These are phyloP conservation scores for Platycnemis pennipes DNA, from an alignment of 2,888 invertebrate genomes.

Conservation along the genomic window DNA sequence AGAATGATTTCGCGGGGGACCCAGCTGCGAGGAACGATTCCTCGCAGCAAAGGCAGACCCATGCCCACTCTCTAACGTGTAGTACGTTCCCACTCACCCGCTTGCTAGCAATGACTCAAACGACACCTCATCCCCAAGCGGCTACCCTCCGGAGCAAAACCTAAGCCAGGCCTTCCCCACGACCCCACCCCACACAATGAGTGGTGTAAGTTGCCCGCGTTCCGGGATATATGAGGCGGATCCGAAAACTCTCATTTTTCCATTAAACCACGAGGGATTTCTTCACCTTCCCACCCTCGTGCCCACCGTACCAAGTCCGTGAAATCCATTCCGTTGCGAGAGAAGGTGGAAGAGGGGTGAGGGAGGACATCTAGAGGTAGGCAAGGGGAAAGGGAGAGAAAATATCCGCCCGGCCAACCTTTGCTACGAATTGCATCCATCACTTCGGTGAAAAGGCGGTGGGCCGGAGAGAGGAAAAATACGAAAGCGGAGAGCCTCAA, in stretches of 20 bases:
- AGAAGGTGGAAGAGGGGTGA: not conserved
- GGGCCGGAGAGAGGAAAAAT: not conserved
- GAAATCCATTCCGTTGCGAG: conserved; percentile 2
- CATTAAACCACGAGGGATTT: conserved; percentile 57
- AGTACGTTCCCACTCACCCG: too few species aligned
- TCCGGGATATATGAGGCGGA: conserved; percentile 62
- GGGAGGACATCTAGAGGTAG: conserved; percentile 17
- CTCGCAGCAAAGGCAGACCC: not conserved
- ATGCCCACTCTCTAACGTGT: not conserved
- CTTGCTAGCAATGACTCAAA: not conserved
- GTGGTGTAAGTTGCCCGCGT: not conserved
- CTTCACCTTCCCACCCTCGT: not conserved
- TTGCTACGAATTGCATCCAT: conserved; percentile 64
- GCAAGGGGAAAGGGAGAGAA: not conserved
- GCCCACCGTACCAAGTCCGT: not conserved
- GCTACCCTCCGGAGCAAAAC: not conserved
- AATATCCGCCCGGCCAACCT: conserved; percentile 47
- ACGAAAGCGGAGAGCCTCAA: not conserved
- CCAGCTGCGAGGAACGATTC: conserved; percentile 43
- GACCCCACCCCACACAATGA: not conserved
- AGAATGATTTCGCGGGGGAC: not conserved
- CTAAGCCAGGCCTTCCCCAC: not conserved
- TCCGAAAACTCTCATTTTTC: conserved; percentile 60
- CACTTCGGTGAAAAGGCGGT: conserved; percentile 8
- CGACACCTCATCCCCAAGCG: not conserved